These are phyloP conservation scores for Myopa tessellatipennis DNA, from an alignment of 2,888 invertebrate genomes.

Conservation along the genomic window DNA sequence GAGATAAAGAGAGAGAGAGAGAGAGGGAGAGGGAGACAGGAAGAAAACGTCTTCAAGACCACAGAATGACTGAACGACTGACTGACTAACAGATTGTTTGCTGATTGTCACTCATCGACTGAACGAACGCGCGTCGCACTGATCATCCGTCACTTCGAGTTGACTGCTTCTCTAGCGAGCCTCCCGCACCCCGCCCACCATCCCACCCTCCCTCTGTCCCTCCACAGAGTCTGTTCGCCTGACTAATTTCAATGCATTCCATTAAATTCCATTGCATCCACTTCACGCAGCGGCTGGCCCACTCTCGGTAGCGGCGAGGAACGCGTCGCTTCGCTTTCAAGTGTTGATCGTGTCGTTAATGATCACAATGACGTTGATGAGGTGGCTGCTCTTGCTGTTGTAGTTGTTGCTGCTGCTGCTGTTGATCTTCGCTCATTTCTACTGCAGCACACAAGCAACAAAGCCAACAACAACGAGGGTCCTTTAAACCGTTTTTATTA, in stretches of 20 bases:
- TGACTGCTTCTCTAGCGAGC: neutral
- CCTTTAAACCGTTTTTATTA: neutral
- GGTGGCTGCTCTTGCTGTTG: constrained; percentile 38
- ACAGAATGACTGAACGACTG: neutral
- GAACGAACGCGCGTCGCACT: neutral
- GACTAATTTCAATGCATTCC: constrained; percentile 3
- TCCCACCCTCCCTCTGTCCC: neutral
- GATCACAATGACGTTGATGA: constrained; percentile 49
- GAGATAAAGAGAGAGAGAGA: too few species aligned
- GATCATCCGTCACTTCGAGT: neutral
- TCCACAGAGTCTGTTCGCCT: neutral
- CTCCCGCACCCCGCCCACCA: neutral
- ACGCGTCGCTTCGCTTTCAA: constrained; percentile 40
- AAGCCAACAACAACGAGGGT: neutral
- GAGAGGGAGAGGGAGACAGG: neutral
- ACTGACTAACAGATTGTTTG: constrained; percentile 9
- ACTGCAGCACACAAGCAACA: neutral
- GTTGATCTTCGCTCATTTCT: constrained; percentile 24
- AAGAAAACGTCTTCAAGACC: neutral
- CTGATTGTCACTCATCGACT: neutral
- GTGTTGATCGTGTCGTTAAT: constrained; percentile 55
- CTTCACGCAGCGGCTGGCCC: neutral
- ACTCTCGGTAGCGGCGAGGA: neutral
- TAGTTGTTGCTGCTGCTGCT: constrained; percentile 24
- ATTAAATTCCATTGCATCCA: neutral